Conservation (phyloP, 2,113 vertebrate genomes). For the Nyctereutes procyonoides region DNA sequence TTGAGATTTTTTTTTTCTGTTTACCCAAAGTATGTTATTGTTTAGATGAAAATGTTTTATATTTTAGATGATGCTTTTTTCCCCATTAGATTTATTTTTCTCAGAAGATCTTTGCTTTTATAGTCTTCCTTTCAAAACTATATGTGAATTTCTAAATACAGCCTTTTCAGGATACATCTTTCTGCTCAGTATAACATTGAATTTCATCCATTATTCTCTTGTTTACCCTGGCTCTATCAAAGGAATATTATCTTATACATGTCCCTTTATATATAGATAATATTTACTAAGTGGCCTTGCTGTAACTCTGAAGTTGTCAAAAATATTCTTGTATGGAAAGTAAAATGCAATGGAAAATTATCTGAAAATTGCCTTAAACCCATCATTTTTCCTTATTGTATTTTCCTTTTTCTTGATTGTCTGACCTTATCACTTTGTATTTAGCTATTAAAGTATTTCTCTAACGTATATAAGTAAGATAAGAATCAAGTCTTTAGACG, state of each 20-base stretch:
- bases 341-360: neutral
- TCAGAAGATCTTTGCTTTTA: neutral
- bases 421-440: neutral
- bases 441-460: neutral
- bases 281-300: neutral
- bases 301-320: neutral
- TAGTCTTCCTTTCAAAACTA: neutral
- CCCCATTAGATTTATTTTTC: neutral
- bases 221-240: neutral
- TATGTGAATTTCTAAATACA: neutral
- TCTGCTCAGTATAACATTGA: neutral
- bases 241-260: neutral
- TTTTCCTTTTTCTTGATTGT: neutral
- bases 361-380: neutral
- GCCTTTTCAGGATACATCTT: neutral
- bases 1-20: neutral
- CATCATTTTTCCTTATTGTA: neutral
- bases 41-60: slow-evolving; percentile 7
- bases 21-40: neutral
- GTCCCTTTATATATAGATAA: neutral
- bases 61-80: neutral
- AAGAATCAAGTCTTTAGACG: neutral
- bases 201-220: neutral
- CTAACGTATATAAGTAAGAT: neutral
- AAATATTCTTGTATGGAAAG: neutral